Evolutionary conservation across 2,113 vertebrate genomes (phyloP), one percentile per base, ranked within the genome.

Genomic region (Oxygymnocypris stewartii): DNA sequence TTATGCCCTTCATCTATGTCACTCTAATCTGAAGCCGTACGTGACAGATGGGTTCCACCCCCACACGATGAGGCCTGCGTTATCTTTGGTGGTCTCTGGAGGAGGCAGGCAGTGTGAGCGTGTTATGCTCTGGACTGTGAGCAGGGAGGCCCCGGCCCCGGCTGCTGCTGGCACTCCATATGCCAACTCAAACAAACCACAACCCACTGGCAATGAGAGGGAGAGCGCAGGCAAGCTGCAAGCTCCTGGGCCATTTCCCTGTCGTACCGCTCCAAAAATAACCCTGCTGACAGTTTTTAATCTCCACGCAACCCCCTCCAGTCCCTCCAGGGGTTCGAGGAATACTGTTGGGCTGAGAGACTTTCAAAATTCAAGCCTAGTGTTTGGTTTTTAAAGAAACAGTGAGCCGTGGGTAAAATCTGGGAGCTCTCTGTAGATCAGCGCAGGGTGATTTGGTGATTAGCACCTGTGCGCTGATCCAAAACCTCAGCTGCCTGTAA

Each of bases 121-220:
- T n/a, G 57, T 61, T 61, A 61, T 12, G 23, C 28, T 79, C 54
- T 77, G 79, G 20, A 40, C 61, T 51, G 25, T 28, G 59, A n/a
- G 13, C 85, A 25, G 75, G 23, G 31, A 23, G 40, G 78, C 83
- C 47, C 78, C 67, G 10, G 40, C 40, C 40, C 49, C 49, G 74
- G 78, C 87, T 84, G 88, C 88, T 63, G 51, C 90, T 74, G 71
- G 44, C 61, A 42, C 87, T 40, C n/a, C 49, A 23, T 82, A 65
- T 74, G 92, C 92, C 94, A 94, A 93, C 85, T 90, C 90, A 94
- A 94, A 94, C 90, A 94, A 94, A 94, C 94, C 92, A 77, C 90
- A 93, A 37, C 85, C 86, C 85, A 63, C 90, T 93, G 91, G 91
- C 92, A 90, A 74, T 88, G 79, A 54, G 88, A 88, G 85, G 14